Percentiles rank a stretch among this genome's conserved stretches.
phyloP scores from a whole-genome alignment of 1,140 invertebrate genomes.

The Heterodera carotae region DNA sequence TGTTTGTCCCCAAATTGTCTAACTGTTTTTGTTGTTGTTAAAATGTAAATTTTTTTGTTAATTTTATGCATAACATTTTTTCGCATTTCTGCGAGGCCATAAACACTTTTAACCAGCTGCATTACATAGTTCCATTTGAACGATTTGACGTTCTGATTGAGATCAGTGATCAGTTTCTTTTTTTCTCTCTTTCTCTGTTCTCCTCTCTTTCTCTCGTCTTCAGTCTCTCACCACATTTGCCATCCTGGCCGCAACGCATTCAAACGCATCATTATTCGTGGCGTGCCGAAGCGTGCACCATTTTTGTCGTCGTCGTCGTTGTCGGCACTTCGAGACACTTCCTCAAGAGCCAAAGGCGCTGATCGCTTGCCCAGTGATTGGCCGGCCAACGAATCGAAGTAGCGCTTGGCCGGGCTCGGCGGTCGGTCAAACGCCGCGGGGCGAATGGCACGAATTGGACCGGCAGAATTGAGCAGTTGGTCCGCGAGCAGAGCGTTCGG shows the following conservation, averaged over 20 bases:
- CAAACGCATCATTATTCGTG: not conserved
- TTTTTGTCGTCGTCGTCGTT: not conserved
- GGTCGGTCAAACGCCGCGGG: not conserved
- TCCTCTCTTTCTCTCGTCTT: not conserved
- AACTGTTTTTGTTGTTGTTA: no score
- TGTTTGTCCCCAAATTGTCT: no score
- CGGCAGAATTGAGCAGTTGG: constrained; percentile 12
- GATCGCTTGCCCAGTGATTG: constrained; percentile 29
- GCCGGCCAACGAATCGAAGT: constrained; percentile 24
- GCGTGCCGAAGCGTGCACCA: no score
- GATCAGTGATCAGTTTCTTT: not conserved
- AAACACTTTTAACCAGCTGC: no score
- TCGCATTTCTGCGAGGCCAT: no score
- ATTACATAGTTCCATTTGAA: no score
- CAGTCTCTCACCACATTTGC: not conserved
- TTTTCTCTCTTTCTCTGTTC: not conserved
- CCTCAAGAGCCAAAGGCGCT: not conserved
- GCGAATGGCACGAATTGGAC: constrained; percentile 1
- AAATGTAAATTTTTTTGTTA: no score
- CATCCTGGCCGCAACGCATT: not conserved
- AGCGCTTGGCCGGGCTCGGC: constrained; percentile 9
- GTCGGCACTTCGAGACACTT: not conserved
- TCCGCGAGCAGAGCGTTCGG: constrained; percentile 13
- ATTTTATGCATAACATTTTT: no score
- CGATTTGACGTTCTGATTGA: not conserved